Evolutionary conservation across 2,113 vertebrate genomes (phyloP).

Genomic region (Riparia riparia): DNA sequence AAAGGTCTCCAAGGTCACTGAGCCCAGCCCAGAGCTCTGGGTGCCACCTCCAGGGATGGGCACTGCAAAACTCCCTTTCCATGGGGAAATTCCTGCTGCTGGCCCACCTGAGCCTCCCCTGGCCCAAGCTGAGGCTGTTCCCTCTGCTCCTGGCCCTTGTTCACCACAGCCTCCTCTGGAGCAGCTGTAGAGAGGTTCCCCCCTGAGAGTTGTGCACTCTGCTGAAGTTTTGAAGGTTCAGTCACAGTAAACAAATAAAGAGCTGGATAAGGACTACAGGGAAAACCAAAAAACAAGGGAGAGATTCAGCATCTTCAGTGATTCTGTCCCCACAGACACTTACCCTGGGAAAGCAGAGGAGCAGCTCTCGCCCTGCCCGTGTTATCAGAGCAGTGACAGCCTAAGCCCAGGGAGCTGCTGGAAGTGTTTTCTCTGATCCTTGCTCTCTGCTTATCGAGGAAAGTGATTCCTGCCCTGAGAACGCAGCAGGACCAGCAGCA

Average conservation of each 20-base stretch:
- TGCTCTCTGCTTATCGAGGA: not conserved
- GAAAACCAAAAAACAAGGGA: not conserved
- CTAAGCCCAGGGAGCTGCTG: not conserved
- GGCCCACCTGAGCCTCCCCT: accelerated
- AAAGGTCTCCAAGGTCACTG: accelerated
- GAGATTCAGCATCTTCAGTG: not conserved
- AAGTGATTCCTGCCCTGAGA: not conserved
- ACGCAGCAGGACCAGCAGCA: not conserved
- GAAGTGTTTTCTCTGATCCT: not conserved
- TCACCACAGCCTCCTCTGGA: not conserved
- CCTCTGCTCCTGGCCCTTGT: not conserved
- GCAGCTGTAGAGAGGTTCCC: accelerated
- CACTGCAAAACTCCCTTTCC: not conserved
- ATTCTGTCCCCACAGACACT: not conserved
- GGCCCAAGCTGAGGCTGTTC: accelerated
- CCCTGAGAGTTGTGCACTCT: accelerated
- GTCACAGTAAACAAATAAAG: accelerated
- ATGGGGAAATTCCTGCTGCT: accelerated
- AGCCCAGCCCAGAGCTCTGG: not conserved
- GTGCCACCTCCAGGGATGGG: not conserved
- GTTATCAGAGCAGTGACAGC: not conserved
- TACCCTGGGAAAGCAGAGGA: not conserved
- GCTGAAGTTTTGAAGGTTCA: not conserved
- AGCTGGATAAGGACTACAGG: not conserved
- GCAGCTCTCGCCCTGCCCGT: not conserved